These are phyloP conservation scores for Mycalesis mineus DNA, from an alignment of 2,888 invertebrate genomes.

Conservation along the genomic window DNA sequence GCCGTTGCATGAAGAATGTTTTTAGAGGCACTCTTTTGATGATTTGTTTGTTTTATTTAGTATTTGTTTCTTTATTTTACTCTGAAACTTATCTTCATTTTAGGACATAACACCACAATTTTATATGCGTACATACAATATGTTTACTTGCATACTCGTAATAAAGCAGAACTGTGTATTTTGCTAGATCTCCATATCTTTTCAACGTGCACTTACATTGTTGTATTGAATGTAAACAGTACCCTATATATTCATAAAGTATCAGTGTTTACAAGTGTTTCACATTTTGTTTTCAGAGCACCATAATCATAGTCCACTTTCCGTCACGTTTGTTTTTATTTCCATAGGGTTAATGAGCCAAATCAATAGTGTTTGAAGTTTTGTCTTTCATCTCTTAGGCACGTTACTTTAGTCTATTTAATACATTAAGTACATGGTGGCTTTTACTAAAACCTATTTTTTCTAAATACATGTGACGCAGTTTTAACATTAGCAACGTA, in stretches of 20 bases:
- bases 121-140: too few species aligned
- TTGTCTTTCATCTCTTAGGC: constrained; percentile 37
- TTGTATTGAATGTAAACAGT: neutral
- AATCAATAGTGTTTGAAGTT: constrained; percentile 27
- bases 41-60: neutral
- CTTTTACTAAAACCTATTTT: too few species aligned
- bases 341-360: constrained; percentile 26
- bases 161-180: too few species aligned
- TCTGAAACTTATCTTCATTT: too few species aligned
- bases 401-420: constrained; percentile 33
- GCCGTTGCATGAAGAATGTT: constrained; percentile 21
- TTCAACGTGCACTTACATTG: neutral
- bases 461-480: too few species aligned
- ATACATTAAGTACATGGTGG: neutral
- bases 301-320: constrained; percentile 13
- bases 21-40: neutral
- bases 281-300: constrained; percentile 13
- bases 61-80: neutral
- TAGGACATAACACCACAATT: too few species aligned
- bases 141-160: too few species aligned
- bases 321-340: constrained; percentile 22
- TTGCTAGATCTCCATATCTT: too few species aligned
- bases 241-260: neutral
- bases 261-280: neutral
- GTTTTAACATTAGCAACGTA: too few species aligned